Base-by-base conservation (phyloP, 2,113 vertebrate genomes). In the Melanocharis versteri region DNA sequence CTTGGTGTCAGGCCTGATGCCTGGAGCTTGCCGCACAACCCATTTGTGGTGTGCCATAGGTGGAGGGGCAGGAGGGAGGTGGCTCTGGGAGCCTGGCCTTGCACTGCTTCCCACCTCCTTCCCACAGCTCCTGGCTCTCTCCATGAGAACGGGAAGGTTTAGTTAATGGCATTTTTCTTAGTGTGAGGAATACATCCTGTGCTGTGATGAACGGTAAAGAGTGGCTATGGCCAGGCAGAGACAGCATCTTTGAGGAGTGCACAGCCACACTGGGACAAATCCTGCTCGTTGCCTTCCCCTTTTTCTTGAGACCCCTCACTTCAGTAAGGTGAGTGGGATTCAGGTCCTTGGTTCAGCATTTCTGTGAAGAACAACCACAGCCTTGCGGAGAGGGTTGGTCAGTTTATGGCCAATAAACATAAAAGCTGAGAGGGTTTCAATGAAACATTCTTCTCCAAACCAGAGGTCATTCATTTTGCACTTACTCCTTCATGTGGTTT, bases 401-500 rank as follows among this genome's bases (percentile, higher is more conserved):
- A 96, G 68, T 95, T 97, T 93, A 90, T 83, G 84, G 87, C 90
- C 94, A 97, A 97, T 93, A 96, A 96, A 90, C 87, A 64, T 93
- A 85, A 96, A 93, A 94, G 62, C 94, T 57, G 56, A 85, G 77
- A 95, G 51, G 31, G 40, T 94, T 96, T 96, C 89, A 95, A 83
- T 89, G 94, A 97, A 95, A 96, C 92, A 88, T 90, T 97, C 94
- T 84, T 96, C 89, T 96, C 76, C 76, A 97, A 97, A 96, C 95
- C 97, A 97, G 93, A 97, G 96, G 95, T 97, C 97, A 91, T 95
- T 96, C 64, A 54, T 96, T 94, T 96, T 96, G 89, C 92, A 84
- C 90, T 95, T 93, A 95, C 6, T 97, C 89, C 94, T 96, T 97
- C 72, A 95, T 96, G 96, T 96, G 96, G 96, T 96, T 97, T 97